Base-by-base conservation (phyloP, 30 jellyfish, hydroid and myxozoan species). In the Aurelia aurita region DNA sequence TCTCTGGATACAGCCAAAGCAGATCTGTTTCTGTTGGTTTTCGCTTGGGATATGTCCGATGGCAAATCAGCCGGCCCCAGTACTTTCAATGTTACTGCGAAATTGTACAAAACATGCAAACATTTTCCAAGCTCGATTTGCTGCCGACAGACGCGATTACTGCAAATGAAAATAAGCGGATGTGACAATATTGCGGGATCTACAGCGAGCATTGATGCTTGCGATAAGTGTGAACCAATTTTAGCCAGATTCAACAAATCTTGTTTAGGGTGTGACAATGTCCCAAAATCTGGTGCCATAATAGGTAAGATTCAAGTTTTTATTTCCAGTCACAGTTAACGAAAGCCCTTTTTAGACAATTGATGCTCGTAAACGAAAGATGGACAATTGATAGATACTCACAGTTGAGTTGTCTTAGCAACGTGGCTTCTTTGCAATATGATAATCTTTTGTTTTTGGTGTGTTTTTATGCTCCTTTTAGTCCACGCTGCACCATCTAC, bases 211-310 rank as follows among this genome's bases (percentile, higher is more conserved):
- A 65, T 31, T 39, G 53, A 66, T 39, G 34, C 85, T 2, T 86
- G 96, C 31, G 67, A 60, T 7, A 75, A 58, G 3, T 86, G 96
- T 46, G 80, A 49, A 3, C 55, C 63, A 6, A 88, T 65, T 46
- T 68, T 51, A 23, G 23, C 46, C 21, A 34, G 60, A 9, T 25
- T 61, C 59, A 39, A 53, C 69, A 71, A 63, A 26, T 5, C 29
- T 14, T 86, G 96, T 55, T 49, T 28, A 21, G 90, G 82, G 14
- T 86, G 96, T 31, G 74, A 63, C 54, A 89, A 83, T 22, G 87
- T 51, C 31, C 63, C 46, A 34, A 77, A 77, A 0, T 77, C 89
- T 18, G 81, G 89, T n/a, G 89, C 89, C 25, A 15, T 27, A 9
- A 23, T 58, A 8, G 89, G 89, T 78, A 78, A 11, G 87, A 6